These are phyloP conservation scores for Sialia sialis DNA, from an alignment of 2,113 vertebrate genomes.

Conservation along the genomic window DNA sequence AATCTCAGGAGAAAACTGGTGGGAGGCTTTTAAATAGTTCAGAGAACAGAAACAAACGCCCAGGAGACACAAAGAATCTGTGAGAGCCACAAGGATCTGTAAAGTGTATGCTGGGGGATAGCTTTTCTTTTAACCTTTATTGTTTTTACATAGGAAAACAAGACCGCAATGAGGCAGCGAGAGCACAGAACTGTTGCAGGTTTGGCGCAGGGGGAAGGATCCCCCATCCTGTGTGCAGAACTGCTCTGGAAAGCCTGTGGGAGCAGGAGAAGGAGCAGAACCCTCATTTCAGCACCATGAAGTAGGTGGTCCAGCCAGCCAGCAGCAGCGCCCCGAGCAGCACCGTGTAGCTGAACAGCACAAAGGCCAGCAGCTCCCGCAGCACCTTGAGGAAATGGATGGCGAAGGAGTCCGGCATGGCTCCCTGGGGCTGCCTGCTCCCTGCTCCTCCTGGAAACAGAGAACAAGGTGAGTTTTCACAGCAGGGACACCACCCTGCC, in stretches of 20 bases:
- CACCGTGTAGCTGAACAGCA: conserved; percentile 94
- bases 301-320: conserved; percentile 94
- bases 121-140: neutral
- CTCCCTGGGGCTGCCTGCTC: neutral
- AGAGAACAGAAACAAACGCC: neutral
- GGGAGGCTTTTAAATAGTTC: neutral
- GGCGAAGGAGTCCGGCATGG: conserved; percentile 76
- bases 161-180: neutral
- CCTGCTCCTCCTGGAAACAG: neutral
- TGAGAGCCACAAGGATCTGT: neutral
- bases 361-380: conserved; percentile 89
- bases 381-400: conserved; percentile 88
- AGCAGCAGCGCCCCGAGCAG: conserved; percentile 89
- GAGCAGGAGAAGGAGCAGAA: neutral
- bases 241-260: rapidly evolving
- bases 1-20: neutral
- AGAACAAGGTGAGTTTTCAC: neutral
- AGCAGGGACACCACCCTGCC: neutral
- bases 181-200: neutral
- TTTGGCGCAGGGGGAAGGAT: neutral
- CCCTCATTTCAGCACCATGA: conserved; percentile 86
- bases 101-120: neutral
- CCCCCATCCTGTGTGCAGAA: neutral
- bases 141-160: neutral
- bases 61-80: neutral